Evolutionary conservation across 2,888 invertebrate species (phyloP).

Genomic region (Heteromyza rotundicornis): DNA sequence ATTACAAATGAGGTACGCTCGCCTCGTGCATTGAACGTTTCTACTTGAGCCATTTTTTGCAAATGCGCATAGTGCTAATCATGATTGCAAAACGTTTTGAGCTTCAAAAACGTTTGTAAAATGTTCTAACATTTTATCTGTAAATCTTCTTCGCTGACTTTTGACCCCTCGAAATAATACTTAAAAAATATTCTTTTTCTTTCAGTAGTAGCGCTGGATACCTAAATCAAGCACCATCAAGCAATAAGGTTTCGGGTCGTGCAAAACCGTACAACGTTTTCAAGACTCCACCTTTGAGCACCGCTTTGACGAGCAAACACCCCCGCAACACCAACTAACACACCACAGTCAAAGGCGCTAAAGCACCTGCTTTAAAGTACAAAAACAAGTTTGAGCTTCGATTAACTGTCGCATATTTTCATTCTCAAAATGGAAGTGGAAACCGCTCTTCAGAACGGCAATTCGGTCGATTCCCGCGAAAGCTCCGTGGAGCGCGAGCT

Average conservation of each 20-base stretch:
- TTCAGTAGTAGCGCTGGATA: slow-evolving; percentile 25
- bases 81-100: too few relatives aligned
- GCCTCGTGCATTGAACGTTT: too few relatives aligned
- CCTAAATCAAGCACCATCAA: neutral
- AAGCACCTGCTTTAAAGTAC: slow-evolving; percentile 48
- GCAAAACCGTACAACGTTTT: slow-evolving; percentile 15
- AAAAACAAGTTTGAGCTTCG: too few relatives aligned
- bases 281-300: slow-evolving; percentile 24
- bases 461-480: slow-evolving; percentile 53
- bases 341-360: slow-evolving; percentile 8
- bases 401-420: neutral
- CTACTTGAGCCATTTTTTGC: too few relatives aligned
- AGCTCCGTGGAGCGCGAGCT: slow-evolving; percentile 59
- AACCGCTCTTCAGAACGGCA: slow-evolving; percentile 41
- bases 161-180: neutral
- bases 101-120: too few relatives aligned
- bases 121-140: too few relatives aligned
- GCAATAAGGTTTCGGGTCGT: slow-evolving; percentile 22
- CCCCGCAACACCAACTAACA: neutral
- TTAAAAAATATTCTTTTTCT: neutral
- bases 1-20: too few relatives aligned
- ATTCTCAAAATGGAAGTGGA: slow-evolving; percentile 44
- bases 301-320: too few relatives aligned
- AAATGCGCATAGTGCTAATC: too few relatives aligned
- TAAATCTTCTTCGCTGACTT: too few relatives aligned